phyloP scores from a whole-genome alignment of 2,888 invertebrate genomes.

The Teleiodes luculella region DNA sequence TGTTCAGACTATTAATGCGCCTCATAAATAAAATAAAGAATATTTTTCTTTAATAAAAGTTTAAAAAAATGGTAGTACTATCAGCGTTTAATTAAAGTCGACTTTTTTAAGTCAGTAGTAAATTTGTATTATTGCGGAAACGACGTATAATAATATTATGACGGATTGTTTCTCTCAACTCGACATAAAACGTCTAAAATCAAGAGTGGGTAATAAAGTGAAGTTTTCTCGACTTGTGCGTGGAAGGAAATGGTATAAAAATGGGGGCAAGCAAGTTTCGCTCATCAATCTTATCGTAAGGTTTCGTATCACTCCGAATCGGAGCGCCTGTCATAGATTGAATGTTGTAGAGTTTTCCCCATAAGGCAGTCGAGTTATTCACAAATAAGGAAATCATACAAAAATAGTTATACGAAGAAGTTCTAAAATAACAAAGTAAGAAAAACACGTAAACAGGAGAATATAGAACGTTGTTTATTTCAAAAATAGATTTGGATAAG shows the following conservation, averaged over 20 bases:
- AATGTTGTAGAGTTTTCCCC: conserved; percentile 2
- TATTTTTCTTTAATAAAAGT: no score
- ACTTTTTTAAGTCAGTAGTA: no score
- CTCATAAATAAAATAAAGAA: no score
- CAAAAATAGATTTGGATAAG: no score
- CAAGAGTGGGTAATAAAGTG: conserved; percentile 10
- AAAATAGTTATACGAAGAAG: no score
- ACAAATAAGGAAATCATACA: not conserved
- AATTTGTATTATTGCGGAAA: no score
- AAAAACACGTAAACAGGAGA: no score
- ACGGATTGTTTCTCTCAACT: conserved; percentile 4
- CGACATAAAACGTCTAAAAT: not conserved
- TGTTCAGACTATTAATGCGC: no score
- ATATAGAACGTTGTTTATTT: no score
- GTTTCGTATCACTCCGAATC: not conserved
- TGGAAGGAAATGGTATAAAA: conserved; percentile 2
- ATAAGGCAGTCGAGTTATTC: not conserved
- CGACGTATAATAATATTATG: conserved; percentile 1
- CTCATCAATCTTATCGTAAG: conserved; percentile 39
- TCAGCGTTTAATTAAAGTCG: no score
- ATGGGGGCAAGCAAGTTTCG: conserved; percentile 20
- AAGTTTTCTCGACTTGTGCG: not conserved
- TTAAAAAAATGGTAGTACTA: no score
- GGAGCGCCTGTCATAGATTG: conserved; percentile 1
- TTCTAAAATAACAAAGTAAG: no score